Base-by-base conservation (phyloP, 2,888 invertebrate genomes). In the Xestia c-nigrum region DNA sequence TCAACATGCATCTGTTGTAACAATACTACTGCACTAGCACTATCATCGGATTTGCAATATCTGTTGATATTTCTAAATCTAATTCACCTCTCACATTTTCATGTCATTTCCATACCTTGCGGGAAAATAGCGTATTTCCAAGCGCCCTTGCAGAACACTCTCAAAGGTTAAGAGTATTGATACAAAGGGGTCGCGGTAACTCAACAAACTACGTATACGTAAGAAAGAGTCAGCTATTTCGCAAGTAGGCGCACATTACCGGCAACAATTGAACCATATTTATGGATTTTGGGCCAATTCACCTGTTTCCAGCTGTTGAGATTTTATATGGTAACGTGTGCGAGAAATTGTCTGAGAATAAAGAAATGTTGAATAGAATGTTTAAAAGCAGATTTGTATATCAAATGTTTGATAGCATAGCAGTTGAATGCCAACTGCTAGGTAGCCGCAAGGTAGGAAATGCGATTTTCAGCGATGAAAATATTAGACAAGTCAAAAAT, bases 221-320 rank as follows among this genome's bases (percentile, higher is more conserved):
- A 47, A 66, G 24, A 55, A 61, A 43, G 72, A 50, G 68, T 24
- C 67, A 38, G 78, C 52, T 52, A 61, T 66, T 78, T 43, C 2
- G 31, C 16, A 38, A 47, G n/a, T 7, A 57, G 61, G 50, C 63
- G 59, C 59, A 38, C 50, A 47, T 64, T 82, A 68, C 63, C 50
- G 63, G 31, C 40, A 65, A 83, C 83, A 81, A 78, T 72, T 52
- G 68, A 14, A 50, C 59, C 55, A 77, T 68, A 81, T 81, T 80
- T 81, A 78, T 68, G 65, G 59, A 40, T 65, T 74, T 74, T 46
- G 63, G 69, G 59, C 71, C 72, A 52, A 63, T 75, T 71, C 76
- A 67, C 70, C 50, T 76, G 24, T 46, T 31, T 70, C 31, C 76
- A 75, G 38, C 55, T 81, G 63, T 69, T 81, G 59, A 76, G 61